phyloP scores from a whole-genome alignment of 2,797 vertebrate species.

The Sparus aurata region DNA sequence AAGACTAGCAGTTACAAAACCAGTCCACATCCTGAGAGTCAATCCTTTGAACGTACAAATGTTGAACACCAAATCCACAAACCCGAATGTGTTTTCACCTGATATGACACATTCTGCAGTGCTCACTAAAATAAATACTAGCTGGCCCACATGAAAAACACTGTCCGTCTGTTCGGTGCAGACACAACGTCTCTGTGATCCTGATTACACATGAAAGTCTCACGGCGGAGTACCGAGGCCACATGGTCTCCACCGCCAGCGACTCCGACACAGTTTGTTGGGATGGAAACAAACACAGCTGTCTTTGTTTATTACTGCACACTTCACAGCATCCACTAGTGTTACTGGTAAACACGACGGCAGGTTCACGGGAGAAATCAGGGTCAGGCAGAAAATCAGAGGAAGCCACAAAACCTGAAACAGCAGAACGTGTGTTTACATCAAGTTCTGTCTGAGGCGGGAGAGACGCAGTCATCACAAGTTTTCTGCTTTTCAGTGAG shows the following conservation, averaged over 20 bases:
- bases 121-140: too few species aligned
- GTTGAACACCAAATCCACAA: neutral
- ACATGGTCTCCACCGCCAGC: conserved; percentile 25
- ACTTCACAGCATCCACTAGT: conserved; percentile 28
- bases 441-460: too few species aligned
- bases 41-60: neutral
- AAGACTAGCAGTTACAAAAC: neutral
- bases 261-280: conserved; percentile 8
- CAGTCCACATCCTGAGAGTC: neutral
- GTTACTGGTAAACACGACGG: conserved; percentile 33
- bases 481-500: too few species aligned
- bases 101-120: neutral
- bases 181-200: conserved; percentile 11
- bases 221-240: neutral
- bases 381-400: conserved; percentile 7
- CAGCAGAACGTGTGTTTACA: neutral
- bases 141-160: neutral
- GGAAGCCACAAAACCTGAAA: neutral
- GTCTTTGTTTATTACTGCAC: conserved; percentile 31
- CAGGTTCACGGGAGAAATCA: conserved; percentile 15
- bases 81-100: neutral
- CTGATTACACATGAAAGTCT: conserved; percentile 10
- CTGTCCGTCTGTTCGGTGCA: neutral
- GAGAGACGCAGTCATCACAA: too few species aligned
- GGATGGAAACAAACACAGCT: conserved; percentile 60